A percentile compares a stretch with the other conserved stretches of the same genome.
Evolutionary conservation across 2,888 invertebrate species (phyloP).

Genomic region (Drosophila paranaensis): DNA sequence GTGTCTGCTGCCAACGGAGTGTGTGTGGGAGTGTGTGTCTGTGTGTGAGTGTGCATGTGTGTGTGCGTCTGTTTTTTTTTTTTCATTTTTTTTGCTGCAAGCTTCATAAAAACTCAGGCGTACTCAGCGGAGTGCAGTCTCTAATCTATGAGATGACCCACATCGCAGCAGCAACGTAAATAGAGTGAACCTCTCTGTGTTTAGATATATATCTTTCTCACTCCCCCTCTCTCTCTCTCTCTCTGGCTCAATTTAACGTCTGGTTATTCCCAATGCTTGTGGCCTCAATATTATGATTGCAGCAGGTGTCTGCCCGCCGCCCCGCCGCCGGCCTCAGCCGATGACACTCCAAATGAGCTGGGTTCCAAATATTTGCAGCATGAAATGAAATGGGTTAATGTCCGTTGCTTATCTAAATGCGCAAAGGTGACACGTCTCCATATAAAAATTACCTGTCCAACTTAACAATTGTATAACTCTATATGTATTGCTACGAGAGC

Average conservation of each 20-base stretch:
- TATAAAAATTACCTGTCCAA: constrained; percentile 7
- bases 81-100: neutral
- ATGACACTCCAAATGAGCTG: constrained; percentile 18
- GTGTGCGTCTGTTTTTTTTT: neutral
- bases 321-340: neutral
- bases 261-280: constrained; percentile 11
- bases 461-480: neutral
- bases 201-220: neutral
- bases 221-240: too few relatives aligned
- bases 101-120: constrained; percentile 3
- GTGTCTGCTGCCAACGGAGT: neutral
- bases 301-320: neutral
- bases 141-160: constrained; percentile 6
- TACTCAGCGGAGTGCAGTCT: constrained; percentile 7
- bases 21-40: neutral
- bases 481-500: too few relatives aligned
- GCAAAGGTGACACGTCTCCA: constrained; percentile 15
- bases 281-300: constrained; percentile 10
- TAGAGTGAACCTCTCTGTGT: neutral
- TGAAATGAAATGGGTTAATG: constrained; percentile 27
- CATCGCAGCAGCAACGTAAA: constrained; percentile 8
- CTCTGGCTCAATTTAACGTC: neutral
- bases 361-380: constrained; percentile 16
- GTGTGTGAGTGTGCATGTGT: neutral
- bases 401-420: constrained; percentile 26